Evolutionary conservation across 1,140 invertebrate genomes (phyloP).

Genomic region (Zaprionus camerounensis): DNA sequence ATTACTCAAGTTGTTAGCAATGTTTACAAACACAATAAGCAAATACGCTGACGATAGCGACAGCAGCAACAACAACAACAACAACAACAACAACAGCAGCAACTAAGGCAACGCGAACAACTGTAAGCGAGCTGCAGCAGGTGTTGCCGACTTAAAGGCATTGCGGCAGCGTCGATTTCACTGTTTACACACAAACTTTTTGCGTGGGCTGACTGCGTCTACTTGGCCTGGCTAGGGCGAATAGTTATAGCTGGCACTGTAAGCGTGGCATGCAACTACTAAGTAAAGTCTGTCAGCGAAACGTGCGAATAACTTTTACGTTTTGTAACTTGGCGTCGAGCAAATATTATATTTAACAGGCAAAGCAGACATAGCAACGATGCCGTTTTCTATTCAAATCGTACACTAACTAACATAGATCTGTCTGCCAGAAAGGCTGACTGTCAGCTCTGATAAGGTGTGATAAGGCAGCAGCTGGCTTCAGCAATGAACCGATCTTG

Average conservation of each 20-base stretch:
- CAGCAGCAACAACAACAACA: conserved; percentile 22
- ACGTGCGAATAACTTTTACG: conserved; percentile 73
- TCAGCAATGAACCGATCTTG: too few relatives aligned
- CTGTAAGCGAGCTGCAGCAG: conserved; percentile 51
- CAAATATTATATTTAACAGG: conserved; percentile 70
- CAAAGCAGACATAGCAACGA: conserved; percentile 27
- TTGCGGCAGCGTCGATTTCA: conserved; percentile 23
- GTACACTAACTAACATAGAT: conserved; percentile 31
- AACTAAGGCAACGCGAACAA: conserved; percentile 13
- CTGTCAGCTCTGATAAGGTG: not conserved
- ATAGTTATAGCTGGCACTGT: conserved; percentile 68
- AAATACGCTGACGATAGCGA: conserved; percentile 62
- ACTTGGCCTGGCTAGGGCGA: conserved; percentile 33
- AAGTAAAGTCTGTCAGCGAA: conserved; percentile 69
- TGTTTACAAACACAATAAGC: conserved; percentile 82
- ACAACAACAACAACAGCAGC: conserved; percentile 7
- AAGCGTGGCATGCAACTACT: conserved; percentile 25
- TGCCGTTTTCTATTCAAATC: conserved; percentile 36
- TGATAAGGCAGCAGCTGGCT: too few relatives aligned
- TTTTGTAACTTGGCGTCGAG: conserved; percentile 45
- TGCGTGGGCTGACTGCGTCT: conserved; percentile 32
- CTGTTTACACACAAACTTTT: conserved; percentile 70
- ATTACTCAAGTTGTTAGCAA: conserved; percentile 82
- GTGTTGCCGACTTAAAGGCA: conserved; percentile 69
- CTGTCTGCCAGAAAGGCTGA: not conserved